Evolutionary conservation across 2,888 invertebrate species (phyloP).

Genomic region (Drosophila imparisetae): DNA sequence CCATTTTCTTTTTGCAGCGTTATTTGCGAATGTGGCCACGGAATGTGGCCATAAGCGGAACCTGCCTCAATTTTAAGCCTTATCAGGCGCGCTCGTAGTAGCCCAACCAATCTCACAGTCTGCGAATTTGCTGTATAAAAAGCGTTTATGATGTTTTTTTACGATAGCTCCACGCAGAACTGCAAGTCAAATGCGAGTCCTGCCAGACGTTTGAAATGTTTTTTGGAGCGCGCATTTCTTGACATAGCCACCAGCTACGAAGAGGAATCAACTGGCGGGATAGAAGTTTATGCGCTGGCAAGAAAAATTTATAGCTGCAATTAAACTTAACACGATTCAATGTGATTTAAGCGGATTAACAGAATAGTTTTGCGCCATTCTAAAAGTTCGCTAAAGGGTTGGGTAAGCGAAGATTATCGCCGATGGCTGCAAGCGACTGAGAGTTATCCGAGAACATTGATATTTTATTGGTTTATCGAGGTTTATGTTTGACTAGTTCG

Average conservation of each 20-base stretch:
- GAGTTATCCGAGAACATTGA: constrained; percentile 57
- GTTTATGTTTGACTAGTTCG: constrained; percentile 54
- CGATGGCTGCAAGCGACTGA: constrained; percentile 19
- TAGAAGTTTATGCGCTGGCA: constrained; percentile 70
- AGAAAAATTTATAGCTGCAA: constrained; percentile 76
- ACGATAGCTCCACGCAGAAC: constrained; percentile 61
- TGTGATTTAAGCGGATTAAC: constrained; percentile 76
- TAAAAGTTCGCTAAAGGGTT: constrained; percentile 39
- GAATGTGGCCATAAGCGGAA: constrained; percentile 33
- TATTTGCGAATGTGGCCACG: constrained; percentile 50
- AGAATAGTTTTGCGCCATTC: constrained; percentile 67
- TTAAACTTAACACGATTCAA: constrained; percentile 77
- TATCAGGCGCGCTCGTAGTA: constrained; percentile 1
- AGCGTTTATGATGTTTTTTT: constrained; percentile 67
- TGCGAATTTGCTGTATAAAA: constrained; percentile 59
- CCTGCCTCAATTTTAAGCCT: constrained; percentile 20
- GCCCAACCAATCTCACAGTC: constrained; percentile 29
- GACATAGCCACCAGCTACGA: constrained; percentile 49
- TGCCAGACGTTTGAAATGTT: constrained; percentile 64
- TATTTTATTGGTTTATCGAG: constrained; percentile 76
- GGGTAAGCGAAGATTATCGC: constrained; percentile 8
- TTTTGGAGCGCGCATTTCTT: constrained; percentile 62
- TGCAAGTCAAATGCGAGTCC: constrained; percentile 73
- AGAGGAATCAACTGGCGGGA: constrained; percentile 50
- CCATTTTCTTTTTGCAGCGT: constrained; percentile 62